phyloP scores from a whole-genome alignment of 2,888 invertebrate species.

The Tinea semifulvella region DNA sequence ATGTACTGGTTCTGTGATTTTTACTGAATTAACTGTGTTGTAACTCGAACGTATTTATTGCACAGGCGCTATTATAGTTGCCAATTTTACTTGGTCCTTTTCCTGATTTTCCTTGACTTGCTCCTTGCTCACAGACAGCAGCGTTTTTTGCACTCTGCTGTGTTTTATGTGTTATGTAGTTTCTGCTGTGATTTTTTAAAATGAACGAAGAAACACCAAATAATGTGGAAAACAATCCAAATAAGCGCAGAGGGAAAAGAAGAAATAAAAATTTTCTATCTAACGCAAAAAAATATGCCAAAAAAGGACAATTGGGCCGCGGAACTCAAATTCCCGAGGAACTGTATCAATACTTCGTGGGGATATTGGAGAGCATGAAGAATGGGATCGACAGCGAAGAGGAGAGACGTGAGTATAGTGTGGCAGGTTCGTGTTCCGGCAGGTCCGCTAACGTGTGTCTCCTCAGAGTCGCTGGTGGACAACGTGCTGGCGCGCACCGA shows the following conservation, averaged over 20 bases:
- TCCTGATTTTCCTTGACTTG: too few species aligned
- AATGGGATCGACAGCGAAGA: conserved; percentile 73
- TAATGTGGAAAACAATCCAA: conserved; percentile 26
- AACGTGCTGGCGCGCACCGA: conserved; percentile 79
- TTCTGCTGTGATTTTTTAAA: conserved; percentile 17
- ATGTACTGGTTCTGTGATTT: too few species aligned
- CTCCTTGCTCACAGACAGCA: too few species aligned
- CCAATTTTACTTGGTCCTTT: too few species aligned
- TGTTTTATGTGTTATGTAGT: neutral
- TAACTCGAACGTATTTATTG: too few species aligned
- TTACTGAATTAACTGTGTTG: too few species aligned
- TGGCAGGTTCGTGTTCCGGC: neutral
- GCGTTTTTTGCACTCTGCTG: neutral
- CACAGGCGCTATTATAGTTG: too few species aligned
- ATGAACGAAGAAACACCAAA: conserved; percentile 35
- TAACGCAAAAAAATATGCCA: conserved; percentile 80
- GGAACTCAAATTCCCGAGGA: conserved; percentile 77
- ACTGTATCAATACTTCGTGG: conserved; percentile 79
- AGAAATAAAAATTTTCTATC: conserved; percentile 72
- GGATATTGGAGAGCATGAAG: conserved; percentile 75
- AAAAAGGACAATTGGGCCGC: conserved; percentile 75
- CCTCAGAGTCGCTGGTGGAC: conserved; percentile 72
- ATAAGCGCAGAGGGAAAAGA: conserved; percentile 62
- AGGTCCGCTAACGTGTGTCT: neutral
- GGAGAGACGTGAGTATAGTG: conserved; percentile 75